Percentiles rank a stretch among this genome's conserved stretches.
Conservation (phyloP, 1,140 invertebrate species). For the Aphis gossypii region DNA sequence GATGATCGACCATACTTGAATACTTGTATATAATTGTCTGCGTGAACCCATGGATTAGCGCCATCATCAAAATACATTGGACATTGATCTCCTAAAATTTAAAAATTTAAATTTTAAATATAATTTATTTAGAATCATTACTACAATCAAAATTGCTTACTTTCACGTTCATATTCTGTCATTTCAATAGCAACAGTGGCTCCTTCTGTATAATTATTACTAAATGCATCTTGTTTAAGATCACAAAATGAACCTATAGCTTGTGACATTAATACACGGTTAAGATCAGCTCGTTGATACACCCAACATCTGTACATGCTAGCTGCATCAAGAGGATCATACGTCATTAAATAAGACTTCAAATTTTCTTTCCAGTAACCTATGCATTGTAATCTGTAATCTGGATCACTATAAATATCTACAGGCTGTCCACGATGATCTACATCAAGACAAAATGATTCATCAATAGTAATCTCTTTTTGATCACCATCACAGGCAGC, state of each 20-base stretch:
- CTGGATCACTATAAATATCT: conserved; percentile 94
- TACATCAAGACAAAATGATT: conserved; percentile 94
- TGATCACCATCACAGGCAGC: conserved; percentile 93
- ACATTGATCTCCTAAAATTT: conserved; percentile 81
- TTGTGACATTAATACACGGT: conserved; percentile 87
- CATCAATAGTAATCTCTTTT: conserved; percentile 91
- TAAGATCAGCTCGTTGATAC: conserved; percentile 93
- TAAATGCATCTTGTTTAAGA: conserved; percentile 87
- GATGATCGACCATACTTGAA: conserved; percentile 50
- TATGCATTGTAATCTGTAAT: conserved; percentile 96
- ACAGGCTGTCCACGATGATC: conserved; percentile 91
- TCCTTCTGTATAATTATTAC: conserved; percentile 86
- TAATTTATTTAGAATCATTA: background rate
- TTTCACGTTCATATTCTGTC: conserved; percentile 90
- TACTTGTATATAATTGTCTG: conserved; percentile 56
- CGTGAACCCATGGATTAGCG: conserved; percentile 76
- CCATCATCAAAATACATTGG: conserved; percentile 96
- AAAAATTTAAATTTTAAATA: background rate
- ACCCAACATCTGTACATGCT: conserved; percentile 97
- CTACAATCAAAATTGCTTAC: conserved; percentile 67
- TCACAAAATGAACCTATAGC: conserved; percentile 91
- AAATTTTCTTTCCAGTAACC: conserved; percentile 98
- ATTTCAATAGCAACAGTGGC: conserved; percentile 89
- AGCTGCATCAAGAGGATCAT: conserved; percentile 93
- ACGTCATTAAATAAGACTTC: conserved; percentile 95